Conservation (phyloP, 1,140 invertebrate genomes). For the Apocrypta bakeri region DNA sequence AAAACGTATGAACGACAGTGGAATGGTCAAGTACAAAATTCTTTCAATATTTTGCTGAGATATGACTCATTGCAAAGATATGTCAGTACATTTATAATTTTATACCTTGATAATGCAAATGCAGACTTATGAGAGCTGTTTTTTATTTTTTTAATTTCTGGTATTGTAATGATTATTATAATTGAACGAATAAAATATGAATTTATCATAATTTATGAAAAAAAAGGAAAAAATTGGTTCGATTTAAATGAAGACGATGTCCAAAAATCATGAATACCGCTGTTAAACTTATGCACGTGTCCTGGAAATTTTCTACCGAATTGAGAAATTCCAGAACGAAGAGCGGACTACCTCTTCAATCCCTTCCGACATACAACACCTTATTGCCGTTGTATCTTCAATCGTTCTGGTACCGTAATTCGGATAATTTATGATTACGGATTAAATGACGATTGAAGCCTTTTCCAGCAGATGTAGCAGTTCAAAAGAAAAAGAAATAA, state of each 20-base stretch:
- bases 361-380: neutral
- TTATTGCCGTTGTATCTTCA: neutral
- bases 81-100: neutral
- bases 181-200: neutral
- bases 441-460: neutral
- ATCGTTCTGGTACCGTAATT: constrained; percentile 11
- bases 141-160: no score
- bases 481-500: neutral
- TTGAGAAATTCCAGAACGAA: neutral
- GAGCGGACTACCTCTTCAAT: neutral
- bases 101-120: neutral
- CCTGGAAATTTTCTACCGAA: neutral
- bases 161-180: no score
- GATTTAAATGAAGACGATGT: neutral
- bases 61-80: neutral
- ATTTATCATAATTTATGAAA: neutral
- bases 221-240: neutral
- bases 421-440: constrained; percentile 24
- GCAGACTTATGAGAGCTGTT: no score
- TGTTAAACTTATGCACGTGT: neutral
- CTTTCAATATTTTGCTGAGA: neutral
- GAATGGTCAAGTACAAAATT: no score
- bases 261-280: neutral
- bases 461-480: neutral
- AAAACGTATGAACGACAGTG: no score